Conservation (phyloP, 2,797 vertebrate species). For the Toxotes lorentzi region DNA sequence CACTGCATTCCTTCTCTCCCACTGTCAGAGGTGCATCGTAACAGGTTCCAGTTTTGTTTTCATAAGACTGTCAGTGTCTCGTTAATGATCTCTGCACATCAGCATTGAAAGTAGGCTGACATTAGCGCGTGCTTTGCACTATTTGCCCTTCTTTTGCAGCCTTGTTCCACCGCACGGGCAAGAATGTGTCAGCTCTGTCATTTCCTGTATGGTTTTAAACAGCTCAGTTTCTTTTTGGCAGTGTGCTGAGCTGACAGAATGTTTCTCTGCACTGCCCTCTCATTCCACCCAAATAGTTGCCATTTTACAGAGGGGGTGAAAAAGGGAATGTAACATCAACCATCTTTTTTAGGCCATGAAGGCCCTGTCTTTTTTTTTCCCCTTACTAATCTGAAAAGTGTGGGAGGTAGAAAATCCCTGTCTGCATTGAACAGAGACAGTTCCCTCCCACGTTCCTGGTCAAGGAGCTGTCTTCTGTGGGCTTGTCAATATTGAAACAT, state of each 20-base stretch:
- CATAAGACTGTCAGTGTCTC: not conserved
- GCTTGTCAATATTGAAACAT: conserved; percentile 32
- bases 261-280: conserved; percentile 20
- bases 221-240: conserved; percentile 37
- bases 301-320: not conserved
- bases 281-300: conserved; percentile 37
- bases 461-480: conserved; percentile 33
- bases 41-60: conserved; percentile 39
- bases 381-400: conserved; percentile 22
- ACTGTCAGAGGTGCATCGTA: conserved; percentile 21
- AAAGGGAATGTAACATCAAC: conserved; percentile 19
- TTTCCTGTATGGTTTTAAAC: conserved; percentile 61
- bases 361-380: not conserved
- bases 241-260: conserved; percentile 51
- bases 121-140: not conserved
- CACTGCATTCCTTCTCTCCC: conserved; percentile 45
- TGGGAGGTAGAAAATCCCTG: conserved; percentile 52
- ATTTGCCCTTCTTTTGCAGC: conserved; percentile 25
- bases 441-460: conserved; percentile 32
- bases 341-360: conserved; percentile 48
- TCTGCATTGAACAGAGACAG: conserved; percentile 35
- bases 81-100: conserved; percentile 8
- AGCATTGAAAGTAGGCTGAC: not conserved
- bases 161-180: not conserved
- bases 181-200: conserved; percentile 37